phyloP scores from a whole-genome alignment of 2,888 invertebrate species.

The Ganaspis brasiliensis region DNA sequence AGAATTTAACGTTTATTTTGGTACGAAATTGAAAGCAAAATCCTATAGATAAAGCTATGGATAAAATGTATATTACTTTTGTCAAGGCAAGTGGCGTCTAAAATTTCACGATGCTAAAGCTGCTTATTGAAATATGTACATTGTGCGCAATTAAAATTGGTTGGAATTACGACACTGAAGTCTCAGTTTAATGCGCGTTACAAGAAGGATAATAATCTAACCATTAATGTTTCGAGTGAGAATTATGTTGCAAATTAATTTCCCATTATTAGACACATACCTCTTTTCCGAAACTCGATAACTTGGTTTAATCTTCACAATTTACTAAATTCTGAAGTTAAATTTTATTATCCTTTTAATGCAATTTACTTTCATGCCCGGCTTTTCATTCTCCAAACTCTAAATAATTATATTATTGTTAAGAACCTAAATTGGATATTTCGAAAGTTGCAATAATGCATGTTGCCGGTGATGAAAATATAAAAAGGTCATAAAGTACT shows the following conservation, averaged over 20 bases:
- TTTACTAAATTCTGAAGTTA: no score
- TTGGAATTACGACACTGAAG: conserved; percentile 6
- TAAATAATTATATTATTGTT: background rate
- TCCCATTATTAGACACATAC: conserved; percentile 16
- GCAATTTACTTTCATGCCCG: background rate
- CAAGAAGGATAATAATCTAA: conserved; percentile 23
- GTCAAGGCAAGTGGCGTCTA: background rate
- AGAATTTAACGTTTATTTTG: no score
- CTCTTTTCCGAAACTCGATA: background rate
- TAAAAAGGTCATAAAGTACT: background rate
- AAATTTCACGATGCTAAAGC: background rate
- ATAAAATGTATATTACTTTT: background rate
- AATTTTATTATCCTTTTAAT: background rate
- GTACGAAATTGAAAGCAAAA: no score
- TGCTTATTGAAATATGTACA: conserved; percentile 4
- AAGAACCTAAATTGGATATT: background rate
- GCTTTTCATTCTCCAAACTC: background rate
- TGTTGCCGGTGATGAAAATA: background rate
- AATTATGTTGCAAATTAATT: conserved; percentile 1
- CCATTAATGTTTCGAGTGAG: conserved; percentile 12
- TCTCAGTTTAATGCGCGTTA: background rate
- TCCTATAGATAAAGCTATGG: no score
- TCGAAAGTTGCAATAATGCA: background rate
- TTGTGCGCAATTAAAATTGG: conserved; percentile 4
- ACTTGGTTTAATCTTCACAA: background rate